Evolutionary conservation across 2,113 vertebrate species (phyloP), one percentile per base, ranked within the genome.

Genomic region (Pachypanchax playfairii): DNA sequence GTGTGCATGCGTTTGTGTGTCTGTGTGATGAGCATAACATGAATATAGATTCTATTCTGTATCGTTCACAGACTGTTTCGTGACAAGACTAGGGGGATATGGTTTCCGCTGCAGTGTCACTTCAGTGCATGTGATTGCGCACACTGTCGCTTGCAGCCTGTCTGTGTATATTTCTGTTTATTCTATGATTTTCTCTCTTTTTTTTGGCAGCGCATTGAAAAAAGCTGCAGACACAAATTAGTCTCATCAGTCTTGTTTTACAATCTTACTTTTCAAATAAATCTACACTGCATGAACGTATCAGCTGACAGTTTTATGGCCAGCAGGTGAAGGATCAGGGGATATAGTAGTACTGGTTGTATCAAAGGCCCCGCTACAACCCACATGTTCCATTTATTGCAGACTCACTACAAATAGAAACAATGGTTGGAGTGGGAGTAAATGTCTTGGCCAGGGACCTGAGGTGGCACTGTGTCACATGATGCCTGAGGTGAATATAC

Each of bases 71-170:
- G 80, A 81, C 82, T 77, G 44, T 82, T 90, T 87, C 84, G 84
- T 89, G 86, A 90, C 89, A 79, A 90, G 78, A 55, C 52, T 64
- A 54, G 38, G 83, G 55, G 82, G 65, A 65, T 73, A 80, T 86
- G 85, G 83, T 85, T 91, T 91, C 88, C 85, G 82, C 63, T 70
- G 26, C 26, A 74, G 65, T 52, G 73, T 42, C 70, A 66, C 75
- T 56, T 73, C 49, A 67, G 63, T 75, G 61, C 76, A 66, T 67
- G 35, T 50, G 57, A 64, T 12, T n/a, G 51, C 48, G n/a, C 62
- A 17, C 18, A 14, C 7, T 47, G 21, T 33, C 59, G 48, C 48
- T 60, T 41, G 67, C 61, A 58, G 58, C 14, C 25, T 48, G 22
- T 59, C 39, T 65, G 51, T 57, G 26, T 63, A 53, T 7, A 33